Percentiles rank a stretch among this genome's conserved stretches.
These are phyloP conservation scores for Ardeotis arabs DNA, from an alignment of 2,113 vertebrate species.

Conservation along the genomic window DNA sequence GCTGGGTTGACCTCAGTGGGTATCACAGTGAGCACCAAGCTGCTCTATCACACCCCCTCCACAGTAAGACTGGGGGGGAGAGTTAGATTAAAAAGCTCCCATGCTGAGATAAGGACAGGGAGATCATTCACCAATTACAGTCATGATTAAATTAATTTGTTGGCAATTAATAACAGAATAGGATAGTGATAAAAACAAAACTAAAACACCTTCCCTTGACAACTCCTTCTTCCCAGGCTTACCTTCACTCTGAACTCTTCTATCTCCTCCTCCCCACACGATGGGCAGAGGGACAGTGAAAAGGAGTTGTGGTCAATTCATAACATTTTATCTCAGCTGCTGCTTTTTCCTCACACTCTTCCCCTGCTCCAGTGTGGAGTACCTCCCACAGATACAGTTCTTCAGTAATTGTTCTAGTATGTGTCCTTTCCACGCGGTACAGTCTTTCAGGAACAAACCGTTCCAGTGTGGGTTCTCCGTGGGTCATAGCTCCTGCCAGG, in stretches of 20 bases:
- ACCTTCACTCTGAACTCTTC: neutral
- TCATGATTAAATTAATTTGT: neutral
- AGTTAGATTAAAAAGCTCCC: neutral
- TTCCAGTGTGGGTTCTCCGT: neutral
- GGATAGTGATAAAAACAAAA: neutral
- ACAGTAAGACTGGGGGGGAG: neutral
- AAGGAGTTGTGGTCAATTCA: neutral
- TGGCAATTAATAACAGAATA: neutral
- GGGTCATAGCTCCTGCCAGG: neutral
- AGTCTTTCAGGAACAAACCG: neutral
- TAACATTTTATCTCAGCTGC: neutral
- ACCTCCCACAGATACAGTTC: neutral
- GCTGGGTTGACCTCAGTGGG: neutral
- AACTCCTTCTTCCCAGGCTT: neutral
- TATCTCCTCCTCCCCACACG: neutral
- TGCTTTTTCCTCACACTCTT: neutral
- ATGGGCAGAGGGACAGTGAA: neutral
- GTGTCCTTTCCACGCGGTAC: rapidly evolving
- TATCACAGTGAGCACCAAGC: neutral
- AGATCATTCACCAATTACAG: neutral
- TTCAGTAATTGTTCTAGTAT: neutral
- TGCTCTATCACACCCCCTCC: neutral
- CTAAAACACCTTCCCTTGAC: neutral
- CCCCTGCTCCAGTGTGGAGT: neutral
- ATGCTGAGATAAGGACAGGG: neutral